A percentile compares a stretch with the other conserved stretches of the same genome.
Conservation (phyloP, 64 coral and sea anemone species). For the Trachythela sp. region DNA sequence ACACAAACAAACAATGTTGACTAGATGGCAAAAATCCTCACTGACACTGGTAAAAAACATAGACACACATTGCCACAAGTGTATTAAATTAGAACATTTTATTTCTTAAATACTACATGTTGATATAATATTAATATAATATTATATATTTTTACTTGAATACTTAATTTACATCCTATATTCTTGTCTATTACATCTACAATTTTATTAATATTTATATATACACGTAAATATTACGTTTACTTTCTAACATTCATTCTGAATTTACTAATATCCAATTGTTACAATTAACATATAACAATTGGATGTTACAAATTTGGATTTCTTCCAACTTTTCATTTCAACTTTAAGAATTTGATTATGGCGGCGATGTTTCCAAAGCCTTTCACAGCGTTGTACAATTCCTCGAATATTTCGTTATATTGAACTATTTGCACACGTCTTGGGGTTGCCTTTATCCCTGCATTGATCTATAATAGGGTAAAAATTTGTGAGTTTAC, state of each 20-base stretch:
- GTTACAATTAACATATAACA: not conserved
- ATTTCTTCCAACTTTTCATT: not conserved
- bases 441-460: not conserved
- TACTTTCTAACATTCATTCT: not conserved
- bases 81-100: too few species aligned
- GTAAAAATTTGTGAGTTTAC: not conserved
- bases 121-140: not conserved
- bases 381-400: not conserved
- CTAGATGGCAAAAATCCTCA: too few species aligned
- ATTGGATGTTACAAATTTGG: not conserved
- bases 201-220: not conserved
- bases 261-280: slow-evolving; percentile 1
- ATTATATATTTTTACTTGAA: not conserved
- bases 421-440: not conserved
- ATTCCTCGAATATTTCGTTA: not conserved
- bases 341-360: not conserved
- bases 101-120: too few species aligned
- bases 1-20: too few species aligned
- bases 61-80: too few species aligned
- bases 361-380: not conserved
- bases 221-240: slow-evolving; percentile 24
- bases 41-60: too few species aligned
- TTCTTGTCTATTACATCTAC: not conserved
- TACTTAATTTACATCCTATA: not conserved
- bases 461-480: not conserved